These are phyloP conservation scores for Aphaenogaster rudis DNA, from an alignment of 1,140 invertebrate species.

Conservation along the genomic window DNA sequence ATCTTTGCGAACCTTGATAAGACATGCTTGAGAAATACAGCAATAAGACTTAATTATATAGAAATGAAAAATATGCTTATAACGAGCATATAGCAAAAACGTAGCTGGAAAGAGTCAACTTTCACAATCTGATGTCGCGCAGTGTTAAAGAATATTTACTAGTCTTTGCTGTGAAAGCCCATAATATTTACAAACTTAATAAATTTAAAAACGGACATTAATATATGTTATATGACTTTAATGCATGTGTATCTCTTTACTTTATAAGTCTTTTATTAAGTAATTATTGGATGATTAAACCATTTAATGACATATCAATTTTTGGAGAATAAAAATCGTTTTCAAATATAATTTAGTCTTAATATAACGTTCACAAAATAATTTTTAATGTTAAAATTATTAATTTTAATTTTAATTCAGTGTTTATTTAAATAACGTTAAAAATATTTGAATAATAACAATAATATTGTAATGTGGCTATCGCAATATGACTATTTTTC, in stretches of 20 bases:
- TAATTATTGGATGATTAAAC: neutral
- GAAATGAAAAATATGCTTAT: conserved; percentile 23
- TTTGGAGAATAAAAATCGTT: neutral
- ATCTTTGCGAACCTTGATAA: neutral
- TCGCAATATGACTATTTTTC: neutral
- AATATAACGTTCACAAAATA: neutral
- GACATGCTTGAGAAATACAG: conserved; percentile 16
- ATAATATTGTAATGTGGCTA: neutral
- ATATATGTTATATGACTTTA: neutral
- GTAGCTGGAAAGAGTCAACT: conserved; percentile 39
- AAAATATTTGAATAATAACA: neutral
- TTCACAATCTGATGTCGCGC: conserved; percentile 38
- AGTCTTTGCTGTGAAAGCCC: neutral
- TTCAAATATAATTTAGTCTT: neutral
- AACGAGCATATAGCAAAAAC: conserved; percentile 8
- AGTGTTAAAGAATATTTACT: conserved; percentile 4
- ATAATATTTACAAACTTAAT: conserved; percentile 1
- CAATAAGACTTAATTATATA: neutral
- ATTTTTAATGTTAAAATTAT: neutral
- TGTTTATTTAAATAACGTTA: neutral
- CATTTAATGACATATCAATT: neutral
- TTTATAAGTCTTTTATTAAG: neutral
- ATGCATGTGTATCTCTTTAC: too few species aligned
- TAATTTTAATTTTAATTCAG: neutral
- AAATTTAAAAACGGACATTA: neutral